These are phyloP conservation scores for Pterois miles DNA, from an alignment of 2,797 vertebrate genomes.

Conservation along the genomic window DNA sequence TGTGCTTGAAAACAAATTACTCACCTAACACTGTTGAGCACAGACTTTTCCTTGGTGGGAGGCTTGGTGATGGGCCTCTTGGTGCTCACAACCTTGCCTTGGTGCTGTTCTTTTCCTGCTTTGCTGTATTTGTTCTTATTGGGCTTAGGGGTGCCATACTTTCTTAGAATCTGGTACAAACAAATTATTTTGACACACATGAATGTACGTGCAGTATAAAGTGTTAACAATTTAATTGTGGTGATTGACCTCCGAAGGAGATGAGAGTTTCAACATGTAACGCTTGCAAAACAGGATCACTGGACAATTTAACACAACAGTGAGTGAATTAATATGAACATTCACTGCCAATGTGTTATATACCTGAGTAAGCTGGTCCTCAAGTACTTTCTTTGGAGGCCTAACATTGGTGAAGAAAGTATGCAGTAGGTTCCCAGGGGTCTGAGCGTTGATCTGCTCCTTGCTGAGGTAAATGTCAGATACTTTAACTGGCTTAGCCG, in stretches of 20 bases:
- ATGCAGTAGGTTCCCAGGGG: conserved; percentile 94
- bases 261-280: not conserved
- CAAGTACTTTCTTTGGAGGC: conserved; percentile 96
- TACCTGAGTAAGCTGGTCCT: conserved; percentile 98
- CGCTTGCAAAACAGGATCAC: not conserved
- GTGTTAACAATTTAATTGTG: not conserved
- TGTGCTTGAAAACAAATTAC: conserved; percentile 10
- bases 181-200: not conserved
- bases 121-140: conserved; percentile 98
- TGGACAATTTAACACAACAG: not conserved
- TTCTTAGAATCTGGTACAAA: conserved; percentile 90
- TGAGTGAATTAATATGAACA: not conserved
- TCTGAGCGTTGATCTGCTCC: conserved; percentile 97
- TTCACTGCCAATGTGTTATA: not conserved
- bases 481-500: conserved; percentile 92
- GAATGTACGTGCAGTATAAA: not conserved
- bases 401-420: conserved; percentile 96
- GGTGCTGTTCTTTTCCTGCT: conserved; percentile 95
- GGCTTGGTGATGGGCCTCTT: conserved; percentile 95
- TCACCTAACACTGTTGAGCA: conserved; percentile 95
- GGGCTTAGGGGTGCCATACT: conserved; percentile 93
- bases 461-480: conserved; percentile 98
- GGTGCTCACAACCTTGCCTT: conserved; percentile 96
- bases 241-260: not conserved
- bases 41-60: conserved; percentile 93